phyloP scores from a whole-genome alignment of 92 coral and sea anemone genomes.

The Siderastrea siderea region DNA sequence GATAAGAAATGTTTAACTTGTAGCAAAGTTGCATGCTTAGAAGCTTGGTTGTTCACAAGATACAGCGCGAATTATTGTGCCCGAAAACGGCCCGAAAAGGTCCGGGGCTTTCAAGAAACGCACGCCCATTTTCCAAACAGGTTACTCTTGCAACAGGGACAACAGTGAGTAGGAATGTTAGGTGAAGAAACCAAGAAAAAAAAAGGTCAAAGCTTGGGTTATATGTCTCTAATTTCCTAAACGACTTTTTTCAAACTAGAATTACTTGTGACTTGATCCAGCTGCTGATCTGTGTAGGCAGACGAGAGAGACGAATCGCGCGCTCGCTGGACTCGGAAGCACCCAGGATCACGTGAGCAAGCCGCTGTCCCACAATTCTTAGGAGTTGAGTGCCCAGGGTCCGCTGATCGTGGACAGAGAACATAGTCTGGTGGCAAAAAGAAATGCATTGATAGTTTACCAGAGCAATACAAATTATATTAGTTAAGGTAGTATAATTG shows the following conservation, averaged over 20 bases:
- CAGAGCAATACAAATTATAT: not conserved
- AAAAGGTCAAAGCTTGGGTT: too few species aligned
- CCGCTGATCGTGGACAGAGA: conserved; percentile 87
- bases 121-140: too few species aligned
- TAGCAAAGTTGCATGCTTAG: too few species aligned
- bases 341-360: conserved; percentile 80
- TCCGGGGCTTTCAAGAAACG: too few species aligned
- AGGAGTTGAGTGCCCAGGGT: conserved; percentile 75
- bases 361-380: conserved; percentile 93
- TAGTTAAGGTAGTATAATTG: not conserved
- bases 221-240: too few species aligned
- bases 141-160: too few species aligned
- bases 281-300: conserved; percentile 92
- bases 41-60: too few species aligned
- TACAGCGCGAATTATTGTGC: too few species aligned
- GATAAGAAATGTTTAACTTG: too few species aligned
- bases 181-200: too few species aligned
- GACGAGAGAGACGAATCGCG: conserved; percentile 87
- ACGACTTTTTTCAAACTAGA: not conserved
- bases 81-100: too few species aligned
- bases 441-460: not conserved
- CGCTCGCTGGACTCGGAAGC: conserved; percentile 89
- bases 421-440: conserved; percentile 68
- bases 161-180: too few species aligned
- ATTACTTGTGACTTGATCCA: conserved; percentile 97